Evolutionary conservation across 2,113 vertebrate species (phyloP).

Genomic region (Podilymbus podiceps): DNA sequence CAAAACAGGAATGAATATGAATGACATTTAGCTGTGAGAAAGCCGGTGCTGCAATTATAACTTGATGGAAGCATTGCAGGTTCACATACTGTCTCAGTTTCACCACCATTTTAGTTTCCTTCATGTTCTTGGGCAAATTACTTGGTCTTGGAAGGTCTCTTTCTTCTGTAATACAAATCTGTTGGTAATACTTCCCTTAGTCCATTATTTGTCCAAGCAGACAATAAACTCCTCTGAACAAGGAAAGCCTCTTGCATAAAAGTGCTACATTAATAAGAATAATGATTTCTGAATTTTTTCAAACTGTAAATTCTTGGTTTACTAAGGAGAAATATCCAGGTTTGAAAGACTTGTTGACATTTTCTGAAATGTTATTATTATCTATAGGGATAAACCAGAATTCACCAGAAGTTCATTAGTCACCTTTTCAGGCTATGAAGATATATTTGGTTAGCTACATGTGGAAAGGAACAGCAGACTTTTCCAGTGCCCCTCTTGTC

Average conservation of each 20-base stretch:
- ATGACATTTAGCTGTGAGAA: neutral
- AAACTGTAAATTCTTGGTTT: neutral
- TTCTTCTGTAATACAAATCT: neutral
- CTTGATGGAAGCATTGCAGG: neutral
- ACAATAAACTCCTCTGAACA: neutral
- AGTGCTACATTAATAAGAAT: neutral
- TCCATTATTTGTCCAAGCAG: neutral
- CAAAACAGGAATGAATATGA: neutral
- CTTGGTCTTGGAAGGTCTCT: neutral
- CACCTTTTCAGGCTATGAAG: neutral
- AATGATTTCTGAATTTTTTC: neutral
- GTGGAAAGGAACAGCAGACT: neutral
- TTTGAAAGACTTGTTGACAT: neutral
- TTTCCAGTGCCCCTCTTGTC: neutral
- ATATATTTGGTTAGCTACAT: neutral
- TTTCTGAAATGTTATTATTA: neutral
- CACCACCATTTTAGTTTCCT: neutral
- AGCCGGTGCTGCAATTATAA: neutral
- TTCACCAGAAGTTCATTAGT: neutral
- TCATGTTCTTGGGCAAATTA: neutral
- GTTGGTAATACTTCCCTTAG: neutral
- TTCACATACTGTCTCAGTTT: neutral
- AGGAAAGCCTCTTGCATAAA: neutral
- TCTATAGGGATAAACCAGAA: neutral
- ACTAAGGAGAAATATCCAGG: neutral